phyloP scores from a whole-genome alignment of 2,113 vertebrate species.

The Crotalus viridis region DNA sequence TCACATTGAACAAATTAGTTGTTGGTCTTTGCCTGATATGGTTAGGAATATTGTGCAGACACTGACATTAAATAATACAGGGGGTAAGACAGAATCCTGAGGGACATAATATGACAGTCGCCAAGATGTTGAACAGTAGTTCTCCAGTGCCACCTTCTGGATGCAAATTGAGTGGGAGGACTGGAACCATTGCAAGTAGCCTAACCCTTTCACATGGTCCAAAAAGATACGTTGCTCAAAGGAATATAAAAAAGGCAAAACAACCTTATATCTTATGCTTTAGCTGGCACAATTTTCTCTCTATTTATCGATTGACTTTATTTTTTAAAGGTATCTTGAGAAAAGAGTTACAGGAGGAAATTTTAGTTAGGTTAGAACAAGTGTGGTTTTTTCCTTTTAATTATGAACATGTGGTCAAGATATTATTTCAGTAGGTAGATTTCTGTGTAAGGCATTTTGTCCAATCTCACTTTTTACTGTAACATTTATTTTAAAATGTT shows the following conservation, averaged over 20 bases:
- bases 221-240: background rate
- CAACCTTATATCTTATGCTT: background rate
- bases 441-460: background rate
- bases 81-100: background rate
- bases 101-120: background rate
- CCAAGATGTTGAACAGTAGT: background rate
- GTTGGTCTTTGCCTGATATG: background rate
- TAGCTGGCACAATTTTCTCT: background rate
- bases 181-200: background rate
- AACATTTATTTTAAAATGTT: background rate
- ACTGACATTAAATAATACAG: background rate
- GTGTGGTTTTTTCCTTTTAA: background rate
- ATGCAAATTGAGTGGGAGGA: background rate
- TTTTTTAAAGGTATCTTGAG: background rate
- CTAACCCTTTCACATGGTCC: background rate
- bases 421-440: background rate
- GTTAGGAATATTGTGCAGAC: background rate
- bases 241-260: background rate
- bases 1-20: background rate
- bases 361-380: background rate
- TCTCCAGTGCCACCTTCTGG: background rate
- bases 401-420: background rate
- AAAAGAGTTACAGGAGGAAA: background rate
- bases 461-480: background rate
- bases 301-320: background rate